Evolutionary conservation across 1,140 invertebrate species (phyloP).

Genomic region (Tetramorium simillimum): DNA sequence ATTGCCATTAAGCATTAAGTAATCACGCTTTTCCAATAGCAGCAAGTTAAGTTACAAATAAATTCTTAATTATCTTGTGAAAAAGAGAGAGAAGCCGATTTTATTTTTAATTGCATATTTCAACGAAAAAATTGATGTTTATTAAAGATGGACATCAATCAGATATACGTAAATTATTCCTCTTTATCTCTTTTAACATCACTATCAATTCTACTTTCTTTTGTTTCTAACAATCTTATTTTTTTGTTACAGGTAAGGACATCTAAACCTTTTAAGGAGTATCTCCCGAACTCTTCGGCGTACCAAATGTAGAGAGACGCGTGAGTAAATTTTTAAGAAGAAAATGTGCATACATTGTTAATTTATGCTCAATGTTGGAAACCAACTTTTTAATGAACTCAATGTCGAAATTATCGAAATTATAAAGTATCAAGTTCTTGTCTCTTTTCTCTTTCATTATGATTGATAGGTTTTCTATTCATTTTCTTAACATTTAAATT

Average conservation of each 20-base stretch:
- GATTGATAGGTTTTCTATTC: not conserved
- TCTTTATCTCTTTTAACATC: not conserved
- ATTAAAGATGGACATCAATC: not conserved
- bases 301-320: not conserved
- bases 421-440: not conserved
- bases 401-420: not conserved
- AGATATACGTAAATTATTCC: not conserved
- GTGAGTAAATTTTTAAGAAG: not conserved
- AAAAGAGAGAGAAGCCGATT: not conserved
- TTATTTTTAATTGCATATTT: not conserved
- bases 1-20: slow-evolving; percentile 48
- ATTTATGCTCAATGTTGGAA: not conserved
- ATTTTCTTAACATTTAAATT: not conserved
- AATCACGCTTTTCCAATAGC: not conserved
- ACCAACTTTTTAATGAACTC: not conserved
- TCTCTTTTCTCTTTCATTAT: not conserved
- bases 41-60: not conserved
- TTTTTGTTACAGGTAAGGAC: slow-evolving; percentile 42
- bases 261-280: not conserved
- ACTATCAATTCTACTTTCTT: not conserved
- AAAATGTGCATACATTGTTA: not conserved
- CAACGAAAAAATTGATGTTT: not conserved
- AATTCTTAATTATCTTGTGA: not conserved
- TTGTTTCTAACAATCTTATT: not conserved
- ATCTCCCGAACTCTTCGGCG: not conserved